Evolutionary conservation across 2,888 invertebrate genomes (phyloP).

Genomic region (Lithophane semibrunnea): DNA sequence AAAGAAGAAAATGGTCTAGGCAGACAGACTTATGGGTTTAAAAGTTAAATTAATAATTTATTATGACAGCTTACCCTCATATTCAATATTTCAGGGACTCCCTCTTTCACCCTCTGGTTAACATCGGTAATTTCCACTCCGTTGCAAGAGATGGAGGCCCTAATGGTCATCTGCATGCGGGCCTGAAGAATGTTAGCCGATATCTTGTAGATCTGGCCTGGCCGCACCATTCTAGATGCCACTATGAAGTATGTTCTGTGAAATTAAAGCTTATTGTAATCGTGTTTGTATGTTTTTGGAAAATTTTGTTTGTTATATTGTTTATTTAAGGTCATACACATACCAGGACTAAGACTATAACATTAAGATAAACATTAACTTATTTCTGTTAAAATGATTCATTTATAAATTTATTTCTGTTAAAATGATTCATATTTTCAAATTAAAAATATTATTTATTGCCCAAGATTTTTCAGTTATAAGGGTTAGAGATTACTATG

Average conservation of each 20-base stretch:
- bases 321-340: background rate
- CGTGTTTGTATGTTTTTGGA: background rate
- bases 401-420: background rate
- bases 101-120: slow-evolving; percentile 94
- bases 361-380: background rate
- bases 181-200: slow-evolving; percentile 95
- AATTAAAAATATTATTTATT: background rate
- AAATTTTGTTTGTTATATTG: background rate
- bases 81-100: slow-evolving; percentile 96
- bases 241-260: slow-evolving; percentile 97
- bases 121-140: slow-evolving; percentile 97
- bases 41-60: too few relatives aligned
- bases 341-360: background rate
- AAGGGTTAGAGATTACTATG: background rate
- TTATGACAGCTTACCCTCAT: slow-evolving; percentile 92
- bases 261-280: slow-evolving; percentile 3
- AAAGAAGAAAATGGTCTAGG: too few relatives aligned
- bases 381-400: background rate
- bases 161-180: slow-evolving; percentile 94
- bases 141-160: slow-evolving; percentile 97
- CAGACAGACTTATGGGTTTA: too few relatives aligned
- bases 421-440: background rate
- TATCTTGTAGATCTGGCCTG: slow-evolving; percentile 97
- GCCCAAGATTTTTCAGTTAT: background rate
- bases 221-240: slow-evolving; percentile 97